Conservation (phyloP, 2,113 vertebrate species). For the Ophthalmolycus amberensis region DNA sequence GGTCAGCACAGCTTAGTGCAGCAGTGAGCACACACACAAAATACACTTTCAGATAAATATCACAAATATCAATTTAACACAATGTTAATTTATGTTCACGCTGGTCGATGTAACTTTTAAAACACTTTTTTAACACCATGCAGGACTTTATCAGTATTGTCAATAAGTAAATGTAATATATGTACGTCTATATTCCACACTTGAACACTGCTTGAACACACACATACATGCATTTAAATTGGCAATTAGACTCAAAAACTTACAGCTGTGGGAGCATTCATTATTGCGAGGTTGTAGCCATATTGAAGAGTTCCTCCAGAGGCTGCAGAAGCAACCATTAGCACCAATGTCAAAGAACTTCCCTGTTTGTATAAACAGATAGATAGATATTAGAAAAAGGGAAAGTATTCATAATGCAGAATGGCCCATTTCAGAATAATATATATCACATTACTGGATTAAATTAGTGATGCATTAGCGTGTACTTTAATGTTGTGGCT, state of each 20-base stretch:
- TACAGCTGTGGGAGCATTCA: constrained; percentile 90
- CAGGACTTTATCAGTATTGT: neutral
- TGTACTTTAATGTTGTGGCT: neutral
- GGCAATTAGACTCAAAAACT: constrained; percentile 43
- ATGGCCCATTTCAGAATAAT: neutral
- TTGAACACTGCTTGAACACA: neutral
- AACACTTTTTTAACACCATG: neutral
- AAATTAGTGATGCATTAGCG: neutral
- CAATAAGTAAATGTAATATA: neutral
- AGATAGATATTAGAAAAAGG: constrained; percentile 8
- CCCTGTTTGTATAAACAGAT: constrained; percentile 67
- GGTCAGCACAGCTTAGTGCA: neutral
- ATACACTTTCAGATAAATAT: neutral
- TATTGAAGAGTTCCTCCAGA: constrained; percentile 94
- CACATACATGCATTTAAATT: neutral
- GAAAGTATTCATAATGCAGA: neutral
- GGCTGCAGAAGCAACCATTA: constrained; percentile 88
- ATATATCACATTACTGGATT: neutral
- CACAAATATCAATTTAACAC: neutral
- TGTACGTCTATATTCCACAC: neutral
- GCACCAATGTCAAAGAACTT: constrained; percentile 81
- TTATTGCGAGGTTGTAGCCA: constrained; percentile 93
- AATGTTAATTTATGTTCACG: too few relatives aligned
- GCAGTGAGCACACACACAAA: neutral
- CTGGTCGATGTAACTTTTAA: neutral